phyloP scores from a whole-genome alignment of 37 sponge, comb jelly and placozoan species.

The Trichoplax adhaerens region DNA sequence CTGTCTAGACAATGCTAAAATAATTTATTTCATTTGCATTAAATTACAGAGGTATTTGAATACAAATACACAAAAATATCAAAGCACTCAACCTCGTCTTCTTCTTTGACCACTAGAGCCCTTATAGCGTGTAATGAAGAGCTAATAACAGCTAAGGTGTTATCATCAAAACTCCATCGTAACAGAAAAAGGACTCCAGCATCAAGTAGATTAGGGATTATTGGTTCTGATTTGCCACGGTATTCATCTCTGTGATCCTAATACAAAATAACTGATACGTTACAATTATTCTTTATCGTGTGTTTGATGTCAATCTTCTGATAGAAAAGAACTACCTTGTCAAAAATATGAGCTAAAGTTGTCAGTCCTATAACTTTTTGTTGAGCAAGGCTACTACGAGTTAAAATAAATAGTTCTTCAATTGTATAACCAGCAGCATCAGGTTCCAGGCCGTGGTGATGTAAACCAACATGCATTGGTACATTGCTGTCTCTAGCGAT shows the following conservation, averaged over 20 bases:
- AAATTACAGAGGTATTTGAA: neutral
- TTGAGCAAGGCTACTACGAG: constrained; percentile 51
- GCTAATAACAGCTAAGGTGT: constrained; percentile 11
- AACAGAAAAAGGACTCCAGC: constrained; percentile 45
- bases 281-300: constrained; percentile 3
- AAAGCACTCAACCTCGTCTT: constrained; percentile 30
- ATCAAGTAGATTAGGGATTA: constrained; percentile 21
- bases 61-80: neutral
- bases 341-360: constrained; percentile 24
- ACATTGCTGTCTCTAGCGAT: constrained; percentile 26
- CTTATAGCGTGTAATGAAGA: constrained; percentile 32
- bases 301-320: neutral
- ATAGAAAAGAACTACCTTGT: neutral
- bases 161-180: constrained; percentile 56
- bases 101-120: constrained; percentile 23
- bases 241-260: constrained; percentile 27
- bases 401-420: constrained; percentile 38
- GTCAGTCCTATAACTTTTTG: constrained; percentile 51
- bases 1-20: too few species aligned
- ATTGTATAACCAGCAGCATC: constrained; percentile 75
- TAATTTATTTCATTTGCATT: too few species aligned
- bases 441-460: constrained; percentile 84
- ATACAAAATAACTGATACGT: neutral
- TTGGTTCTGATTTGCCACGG: constrained; percentile 12
- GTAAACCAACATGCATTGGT: constrained; percentile 40